Base-by-base conservation (phyloP, 2,797 vertebrate species). In the Ammospiza maritima region DNA sequence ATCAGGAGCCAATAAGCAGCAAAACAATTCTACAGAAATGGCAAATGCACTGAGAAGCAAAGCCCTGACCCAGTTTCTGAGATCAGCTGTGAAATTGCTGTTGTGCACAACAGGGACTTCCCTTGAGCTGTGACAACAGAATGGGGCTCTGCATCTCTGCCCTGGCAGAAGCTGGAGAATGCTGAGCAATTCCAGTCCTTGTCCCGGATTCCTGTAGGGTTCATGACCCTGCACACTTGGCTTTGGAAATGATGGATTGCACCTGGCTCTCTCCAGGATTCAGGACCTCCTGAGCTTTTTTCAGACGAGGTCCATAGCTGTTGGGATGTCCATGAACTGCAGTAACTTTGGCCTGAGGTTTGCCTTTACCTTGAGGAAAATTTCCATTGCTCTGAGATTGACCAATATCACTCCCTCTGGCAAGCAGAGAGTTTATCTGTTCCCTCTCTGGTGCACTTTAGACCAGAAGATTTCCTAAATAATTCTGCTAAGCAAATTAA, bases 321-420 rank as follows among this genome's bases (percentile, higher is more conserved):
- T 93, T 87, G 78, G n/a, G 34, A 38, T 22, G 51, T 67, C 71
- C 69, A 25, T 85, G 85, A 96, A 88, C 89, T 94, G 42, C 3
- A 87, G 69, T 85, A 80, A 92, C 89, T 88, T 91, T 83, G 82
- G 79, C 47, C 78, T 94, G 93, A 90, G 87, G 90, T 87, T 94
- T 96, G 89, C 50, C 45, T 95, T 96, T 89, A 70, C 92, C 73
- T 85, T 80, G 64, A 94, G 67, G 58, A 94, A 94, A 95, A 76
- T 93, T 96, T 94, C 90, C 74, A 62, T 82, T 88, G 51, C 95
- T 80, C 34, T 77, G 50, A 51, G 61, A 30, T 2, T 89, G 58
- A 66, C 87, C 36, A 71, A 5, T 67, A 70, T 85, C 76, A n/a
- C 9, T 85, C 17, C 10, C 30, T 79, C 53, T 90, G 77, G 71